These are phyloP conservation scores for Drosophila subsilvestris DNA, from an alignment of 2,888 invertebrate species.

Conservation along the genomic window DNA sequence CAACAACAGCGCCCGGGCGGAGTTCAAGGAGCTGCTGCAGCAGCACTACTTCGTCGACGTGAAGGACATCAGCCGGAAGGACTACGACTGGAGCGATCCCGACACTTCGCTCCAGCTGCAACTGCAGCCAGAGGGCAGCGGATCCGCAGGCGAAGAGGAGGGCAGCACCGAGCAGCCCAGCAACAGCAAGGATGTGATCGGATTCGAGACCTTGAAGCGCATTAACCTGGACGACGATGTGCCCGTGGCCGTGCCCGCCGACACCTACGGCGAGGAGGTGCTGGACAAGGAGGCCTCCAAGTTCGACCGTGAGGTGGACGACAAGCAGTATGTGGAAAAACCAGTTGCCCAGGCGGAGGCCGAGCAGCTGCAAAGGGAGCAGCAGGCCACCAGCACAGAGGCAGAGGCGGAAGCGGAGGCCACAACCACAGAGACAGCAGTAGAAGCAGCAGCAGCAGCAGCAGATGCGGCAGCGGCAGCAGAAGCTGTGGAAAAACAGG, in stretches of 20 bases:
- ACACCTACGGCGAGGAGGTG: slow-evolving; percentile 72
- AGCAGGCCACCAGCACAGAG: slow-evolving; percentile 46
- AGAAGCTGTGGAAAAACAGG: slow-evolving; percentile 66
- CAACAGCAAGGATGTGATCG: slow-evolving; percentile 83
- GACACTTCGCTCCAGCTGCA: slow-evolving; percentile 65
- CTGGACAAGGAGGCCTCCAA: slow-evolving; percentile 82
- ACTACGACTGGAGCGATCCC: slow-evolving; percentile 79
- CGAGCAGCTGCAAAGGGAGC: slow-evolving; percentile 52
- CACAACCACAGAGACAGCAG: slow-evolving; percentile 60
- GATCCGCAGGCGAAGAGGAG: background rate
- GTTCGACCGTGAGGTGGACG: slow-evolving; percentile 83
- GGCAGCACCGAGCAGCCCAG: slow-evolving; percentile 54
- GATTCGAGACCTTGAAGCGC: slow-evolving; percentile 84
- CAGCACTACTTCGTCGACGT: slow-evolving; percentile 87
- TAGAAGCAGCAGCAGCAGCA: too few species aligned
- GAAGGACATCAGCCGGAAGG: slow-evolving; percentile 83
- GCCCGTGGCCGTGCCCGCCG: slow-evolving; percentile 49
- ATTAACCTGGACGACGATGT: slow-evolving; percentile 73
- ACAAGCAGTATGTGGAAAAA: slow-evolving; percentile 84
- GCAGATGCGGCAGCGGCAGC: slow-evolving; percentile 57
- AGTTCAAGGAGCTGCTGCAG: slow-evolving; percentile 86
- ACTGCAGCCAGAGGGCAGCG: slow-evolving; percentile 51
- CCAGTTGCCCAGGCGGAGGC: slow-evolving; percentile 83
- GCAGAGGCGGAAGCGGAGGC: slow-evolving; percentile 53
- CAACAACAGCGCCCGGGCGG: slow-evolving; percentile 87